phyloP scores from a whole-genome alignment of 2,113 vertebrate genomes.

The Paratilapia polleni region DNA sequence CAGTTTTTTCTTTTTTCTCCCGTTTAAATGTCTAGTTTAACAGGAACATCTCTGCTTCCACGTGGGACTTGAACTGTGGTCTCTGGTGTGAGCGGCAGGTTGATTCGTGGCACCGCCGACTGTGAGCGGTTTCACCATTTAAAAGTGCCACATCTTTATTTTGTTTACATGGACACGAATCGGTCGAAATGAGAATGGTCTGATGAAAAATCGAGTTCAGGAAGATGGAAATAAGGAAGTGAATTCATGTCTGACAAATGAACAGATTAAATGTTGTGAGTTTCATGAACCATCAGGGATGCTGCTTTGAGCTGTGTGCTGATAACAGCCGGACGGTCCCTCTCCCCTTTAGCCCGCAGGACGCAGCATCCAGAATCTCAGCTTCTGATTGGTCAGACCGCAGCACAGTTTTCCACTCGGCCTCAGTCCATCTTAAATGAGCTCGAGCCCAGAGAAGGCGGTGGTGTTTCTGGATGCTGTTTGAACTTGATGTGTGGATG shows the following conservation, averaged over 20 bases:
- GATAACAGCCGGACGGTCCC: not conserved
- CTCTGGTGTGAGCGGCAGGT: too few species aligned
- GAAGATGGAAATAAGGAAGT: not conserved
- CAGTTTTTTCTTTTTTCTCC: not conserved
- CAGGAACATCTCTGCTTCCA: not conserved
- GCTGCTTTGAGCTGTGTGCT: too few species aligned
- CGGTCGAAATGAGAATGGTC: not conserved
- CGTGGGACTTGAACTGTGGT: not conserved
- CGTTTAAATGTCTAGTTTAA: not conserved
- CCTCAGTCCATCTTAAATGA: not conserved
- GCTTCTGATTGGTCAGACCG: not conserved
- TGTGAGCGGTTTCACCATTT: too few species aligned
- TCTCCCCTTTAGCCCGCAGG: too few species aligned
- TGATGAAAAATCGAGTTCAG: not conserved
- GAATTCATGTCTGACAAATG: not conserved
- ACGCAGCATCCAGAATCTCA: not conserved
- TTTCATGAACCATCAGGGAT: not conserved
- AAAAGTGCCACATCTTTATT: not conserved
- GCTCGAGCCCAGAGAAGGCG: not conserved
- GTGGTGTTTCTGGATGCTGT: accelerated
- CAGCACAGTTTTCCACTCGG: not conserved
- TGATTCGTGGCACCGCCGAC: too few species aligned
- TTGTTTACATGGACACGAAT: too few species aligned
- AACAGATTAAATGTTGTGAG: not conserved
- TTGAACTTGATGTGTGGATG: not conserved